phyloP scores from a whole-genome alignment of 2,113 vertebrate genomes.

The Phrynocephalus versicolor region DNA sequence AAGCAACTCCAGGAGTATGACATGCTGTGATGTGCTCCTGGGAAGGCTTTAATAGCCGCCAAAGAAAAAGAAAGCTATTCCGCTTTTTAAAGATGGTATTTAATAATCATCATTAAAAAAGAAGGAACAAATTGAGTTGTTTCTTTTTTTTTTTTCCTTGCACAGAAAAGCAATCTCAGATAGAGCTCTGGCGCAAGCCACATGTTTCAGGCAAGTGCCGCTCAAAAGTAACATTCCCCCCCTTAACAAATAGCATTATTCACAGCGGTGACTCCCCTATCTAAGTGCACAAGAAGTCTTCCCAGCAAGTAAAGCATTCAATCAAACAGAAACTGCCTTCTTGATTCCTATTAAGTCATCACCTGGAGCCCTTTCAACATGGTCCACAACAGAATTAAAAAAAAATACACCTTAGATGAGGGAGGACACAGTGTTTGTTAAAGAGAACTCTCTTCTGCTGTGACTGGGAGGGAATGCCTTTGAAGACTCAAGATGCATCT shows the following conservation, averaged over 20 bases:
- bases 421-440: neutral
- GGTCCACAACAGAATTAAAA: constrained; percentile 46
- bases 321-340: constrained; percentile 51
- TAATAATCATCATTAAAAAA: neutral
- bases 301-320: constrained; percentile 29
- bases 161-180: constrained; percentile 10
- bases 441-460: neutral
- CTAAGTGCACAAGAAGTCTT: constrained; percentile 34
- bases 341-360: constrained; percentile 43
- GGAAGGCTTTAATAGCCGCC: constrained; percentile 25
- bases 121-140: neutral
- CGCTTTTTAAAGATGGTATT: neutral
- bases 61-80: neutral
- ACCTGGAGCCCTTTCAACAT: constrained; percentile 40
- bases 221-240: constrained; percentile 42
- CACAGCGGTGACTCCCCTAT: constrained; percentile 49
- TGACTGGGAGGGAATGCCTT: neutral
- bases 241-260: constrained; percentile 44
- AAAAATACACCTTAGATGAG: constrained; percentile 18
- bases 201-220: neutral
- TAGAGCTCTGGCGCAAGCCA: neutral
- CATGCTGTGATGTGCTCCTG: neutral
- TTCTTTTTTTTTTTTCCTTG: neutral
- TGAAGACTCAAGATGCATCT: neutral
- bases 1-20: constrained; percentile 9